phyloP scores from a whole-genome alignment of 2,888 invertebrate species.

The Linnaemya vulpina region DNA sequence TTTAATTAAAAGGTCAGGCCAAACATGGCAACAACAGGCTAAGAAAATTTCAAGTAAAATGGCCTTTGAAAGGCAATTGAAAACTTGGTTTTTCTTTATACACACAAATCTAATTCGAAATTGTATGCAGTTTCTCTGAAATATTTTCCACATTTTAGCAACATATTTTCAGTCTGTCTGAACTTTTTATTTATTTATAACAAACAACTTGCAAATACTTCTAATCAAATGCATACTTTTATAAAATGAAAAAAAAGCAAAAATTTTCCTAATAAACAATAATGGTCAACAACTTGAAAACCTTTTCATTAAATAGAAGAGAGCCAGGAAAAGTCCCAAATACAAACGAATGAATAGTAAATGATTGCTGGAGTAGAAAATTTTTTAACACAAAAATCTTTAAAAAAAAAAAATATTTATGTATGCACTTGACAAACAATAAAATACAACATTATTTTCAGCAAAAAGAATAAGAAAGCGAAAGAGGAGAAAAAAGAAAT shows the following conservation, averaged over 20 bases:
- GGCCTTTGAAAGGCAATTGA: not conserved
- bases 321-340: constrained; percentile 14
- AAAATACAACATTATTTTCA: constrained; percentile 38
- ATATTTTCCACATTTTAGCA: not conserved
- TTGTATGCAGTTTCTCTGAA: not conserved
- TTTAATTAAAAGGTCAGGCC: constrained; percentile 44
- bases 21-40: not conserved
- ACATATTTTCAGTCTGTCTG: not conserved
- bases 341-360: constrained; percentile 63
- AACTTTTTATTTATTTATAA: constrained; percentile 20
- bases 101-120: not conserved
- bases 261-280: constrained; percentile 33
- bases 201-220: constrained; percentile 54
- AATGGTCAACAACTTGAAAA: constrained; percentile 57
- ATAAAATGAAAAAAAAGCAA: not conserved
- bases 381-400: constrained; percentile 48
- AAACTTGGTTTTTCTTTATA: too few species aligned
- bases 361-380: constrained; percentile 66
- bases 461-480: constrained; percentile 2
- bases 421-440: constrained; percentile 51
- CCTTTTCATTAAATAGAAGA: constrained; percentile 3
- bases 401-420: constrained; percentile 6
- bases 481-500: constrained; percentile 32
- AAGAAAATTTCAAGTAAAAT: not conserved
- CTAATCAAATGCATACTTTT: constrained; percentile 64